A percentile compares a stretch with the other conserved stretches of the same genome.
Evolutionary conservation across 92 coral and sea anemone species (phyloP).

Genomic region (Desmophyllum pertusum): DNA sequence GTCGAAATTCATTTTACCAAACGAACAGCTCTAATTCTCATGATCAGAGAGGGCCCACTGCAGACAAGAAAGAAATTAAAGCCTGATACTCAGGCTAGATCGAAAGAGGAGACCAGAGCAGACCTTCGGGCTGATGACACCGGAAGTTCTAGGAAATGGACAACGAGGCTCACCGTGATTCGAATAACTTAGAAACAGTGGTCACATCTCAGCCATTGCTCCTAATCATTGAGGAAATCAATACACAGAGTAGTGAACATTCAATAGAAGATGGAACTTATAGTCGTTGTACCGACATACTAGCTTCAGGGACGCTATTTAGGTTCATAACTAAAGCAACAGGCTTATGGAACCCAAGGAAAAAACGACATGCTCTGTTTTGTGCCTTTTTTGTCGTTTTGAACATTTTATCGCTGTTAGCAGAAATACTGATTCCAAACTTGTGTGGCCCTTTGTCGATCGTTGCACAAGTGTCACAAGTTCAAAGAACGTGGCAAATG

Average conservation of each 20-base stretch:
- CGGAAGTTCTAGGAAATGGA: no score
- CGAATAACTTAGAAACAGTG: no score
- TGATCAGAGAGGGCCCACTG: no score
- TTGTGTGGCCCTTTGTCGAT: slow-evolving; percentile 14
- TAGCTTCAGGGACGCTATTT: not conserved
- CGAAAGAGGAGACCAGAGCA: no score
- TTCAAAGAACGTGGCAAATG: not conserved
- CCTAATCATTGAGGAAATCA: not conserved
- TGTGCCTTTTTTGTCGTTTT: slow-evolving; percentile 1
- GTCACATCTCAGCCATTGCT: not conserved
- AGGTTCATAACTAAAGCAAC: not conserved
- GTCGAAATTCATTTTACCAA: no score
- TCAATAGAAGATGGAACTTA: not conserved
- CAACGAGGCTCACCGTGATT: no score
- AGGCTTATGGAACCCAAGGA: slow-evolving; percentile 23
- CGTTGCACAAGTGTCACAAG: slow-evolving; percentile 3
- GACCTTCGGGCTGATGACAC: no score
- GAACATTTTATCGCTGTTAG: slow-evolving; percentile 10
- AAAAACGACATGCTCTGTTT: not conserved
- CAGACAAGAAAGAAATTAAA: no score
- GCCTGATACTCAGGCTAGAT: no score
- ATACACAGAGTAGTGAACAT: not conserved
- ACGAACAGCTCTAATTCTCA: no score
- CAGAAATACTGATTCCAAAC: slow-evolving; percentile 15
- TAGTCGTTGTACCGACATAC: not conserved